Conservation (phyloP, 2,888 invertebrate genomes). For the Leptarthrus brevirostris region DNA sequence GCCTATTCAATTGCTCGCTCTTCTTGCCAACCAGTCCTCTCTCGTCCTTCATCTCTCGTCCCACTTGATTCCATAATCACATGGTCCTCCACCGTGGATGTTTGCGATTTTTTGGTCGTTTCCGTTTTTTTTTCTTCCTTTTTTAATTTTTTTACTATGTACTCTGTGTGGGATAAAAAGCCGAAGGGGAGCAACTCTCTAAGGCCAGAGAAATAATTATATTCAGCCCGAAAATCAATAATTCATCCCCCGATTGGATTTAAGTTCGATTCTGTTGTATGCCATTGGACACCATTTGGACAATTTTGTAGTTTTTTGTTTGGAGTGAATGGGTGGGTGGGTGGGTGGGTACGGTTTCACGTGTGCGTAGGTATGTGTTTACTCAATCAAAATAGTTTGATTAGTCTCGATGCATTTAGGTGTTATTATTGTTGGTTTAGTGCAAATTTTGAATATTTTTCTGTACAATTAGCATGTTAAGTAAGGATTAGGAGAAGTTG, state of each 20-base stretch:
- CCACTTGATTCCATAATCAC: not conserved
- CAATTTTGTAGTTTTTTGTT: too few relatives aligned
- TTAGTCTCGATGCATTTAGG: too few relatives aligned
- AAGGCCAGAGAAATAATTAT: slow-evolving; percentile 31
- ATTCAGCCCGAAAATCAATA: slow-evolving; percentile 39
- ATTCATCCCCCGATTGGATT: slow-evolving; percentile 30
- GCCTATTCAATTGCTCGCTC: slow-evolving; percentile 7
- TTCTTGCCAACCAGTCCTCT: too few relatives aligned
- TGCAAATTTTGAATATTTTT: too few relatives aligned
- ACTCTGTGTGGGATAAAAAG: slow-evolving; percentile 20
- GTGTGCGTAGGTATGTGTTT: too few relatives aligned
- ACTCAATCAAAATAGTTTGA: too few relatives aligned
- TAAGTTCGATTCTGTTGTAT: not conserved
- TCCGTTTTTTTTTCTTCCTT: not conserved
- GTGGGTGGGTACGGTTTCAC: too few relatives aligned
- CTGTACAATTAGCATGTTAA: too few relatives aligned
- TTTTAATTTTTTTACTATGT: not conserved
- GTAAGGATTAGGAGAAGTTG: too few relatives aligned
- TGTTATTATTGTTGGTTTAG: too few relatives aligned
- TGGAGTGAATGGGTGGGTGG: too few relatives aligned
- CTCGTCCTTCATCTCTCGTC: not conserved
- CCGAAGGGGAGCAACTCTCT: slow-evolving; percentile 13
- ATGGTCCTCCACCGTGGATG: not conserved
- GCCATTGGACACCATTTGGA: too few relatives aligned
- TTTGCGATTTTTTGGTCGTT: slow-evolving; percentile 6